phyloP scores from a whole-genome alignment of 2,113 vertebrate genomes.

The Epinephelus fuscoguttatus region DNA sequence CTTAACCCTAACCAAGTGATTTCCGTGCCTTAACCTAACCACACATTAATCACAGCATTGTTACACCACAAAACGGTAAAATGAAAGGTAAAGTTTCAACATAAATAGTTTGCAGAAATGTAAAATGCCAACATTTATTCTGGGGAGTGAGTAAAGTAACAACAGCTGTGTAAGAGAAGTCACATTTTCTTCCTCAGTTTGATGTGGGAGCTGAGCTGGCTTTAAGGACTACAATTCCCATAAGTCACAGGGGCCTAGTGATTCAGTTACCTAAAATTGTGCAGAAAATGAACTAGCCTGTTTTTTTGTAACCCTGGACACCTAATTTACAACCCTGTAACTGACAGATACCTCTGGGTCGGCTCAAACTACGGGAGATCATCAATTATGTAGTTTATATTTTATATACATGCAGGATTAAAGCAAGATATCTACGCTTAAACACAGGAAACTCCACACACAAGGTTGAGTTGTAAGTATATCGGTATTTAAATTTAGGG shows the following conservation, averaged over 20 bases:
- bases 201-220: not conserved
- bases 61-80: too few species aligned
- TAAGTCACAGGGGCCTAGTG: slow-evolving; percentile 19
- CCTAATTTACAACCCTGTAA: too few species aligned
- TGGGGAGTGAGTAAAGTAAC: not conserved
- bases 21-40: too few species aligned
- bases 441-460: not conserved
- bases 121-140: too few species aligned
- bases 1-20: too few species aligned
- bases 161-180: not conserved
- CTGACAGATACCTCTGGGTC: not conserved
- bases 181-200: not conserved
- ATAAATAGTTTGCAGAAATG: too few species aligned
- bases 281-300: not conserved
- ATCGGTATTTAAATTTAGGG: not conserved
- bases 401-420: not conserved
- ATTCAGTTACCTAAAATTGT: not conserved
- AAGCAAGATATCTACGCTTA: not conserved
- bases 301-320: not conserved
- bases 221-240: slow-evolving; percentile 41
- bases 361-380: not conserved
- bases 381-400: too few species aligned
- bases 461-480: too few species aligned
- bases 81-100: too few species aligned
- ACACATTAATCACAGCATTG: too few species aligned